Evolutionary conservation across 2,888 invertebrate genomes (phyloP), one percentile per base, ranked within the genome.

Genomic region (Trichogramma dendrolimi): DNA sequence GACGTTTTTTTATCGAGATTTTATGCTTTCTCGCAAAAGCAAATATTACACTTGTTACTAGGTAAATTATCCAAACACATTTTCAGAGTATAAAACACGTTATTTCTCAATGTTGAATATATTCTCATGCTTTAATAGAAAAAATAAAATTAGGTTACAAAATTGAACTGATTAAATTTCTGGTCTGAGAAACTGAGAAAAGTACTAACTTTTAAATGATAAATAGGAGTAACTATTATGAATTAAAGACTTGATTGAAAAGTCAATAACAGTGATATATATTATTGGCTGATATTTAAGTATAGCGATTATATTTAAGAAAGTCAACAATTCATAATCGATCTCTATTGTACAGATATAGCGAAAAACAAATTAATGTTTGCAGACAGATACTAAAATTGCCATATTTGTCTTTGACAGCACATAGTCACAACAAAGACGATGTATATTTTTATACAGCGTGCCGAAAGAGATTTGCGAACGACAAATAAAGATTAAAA

Each of bases 391-490:
- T 46, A 53, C 5, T 6, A 14, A 58, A 46, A 62, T 58, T 62
- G 65, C 65, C 62, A 65, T 62, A 60, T 58, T 58, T 56, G 49
- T 64, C 44, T 7, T 61, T 39, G 55, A 43, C 47, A 50, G 58
- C 61, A 61, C 56, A 43, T 52, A n/a, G 50, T 54, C 38, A 47
- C 50, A 57, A 40, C 38, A 27, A 27, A 27, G 27, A 27, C 27
- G 58, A n/a, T 51, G 62, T 64, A 64, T 65, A 65, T 65, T 65
- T 65, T 65, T 62, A 65, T 65, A 65, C 55, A 61, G 54, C 60
- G 47, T 48, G 46, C 43, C 53, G 40, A 49, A 50, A 6, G 10
- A 55, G 43, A 58, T 51, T 56, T 48, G 54, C 11, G n/a, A 3
- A 50, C 40, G 55, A 7, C 8, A 47, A 47, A 47, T 39, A 40